Percentiles rank a stretch among this genome's conserved stretches.
Evolutionary conservation across 2,113 vertebrate genomes (phyloP).

Genomic region (Riparia riparia): DNA sequence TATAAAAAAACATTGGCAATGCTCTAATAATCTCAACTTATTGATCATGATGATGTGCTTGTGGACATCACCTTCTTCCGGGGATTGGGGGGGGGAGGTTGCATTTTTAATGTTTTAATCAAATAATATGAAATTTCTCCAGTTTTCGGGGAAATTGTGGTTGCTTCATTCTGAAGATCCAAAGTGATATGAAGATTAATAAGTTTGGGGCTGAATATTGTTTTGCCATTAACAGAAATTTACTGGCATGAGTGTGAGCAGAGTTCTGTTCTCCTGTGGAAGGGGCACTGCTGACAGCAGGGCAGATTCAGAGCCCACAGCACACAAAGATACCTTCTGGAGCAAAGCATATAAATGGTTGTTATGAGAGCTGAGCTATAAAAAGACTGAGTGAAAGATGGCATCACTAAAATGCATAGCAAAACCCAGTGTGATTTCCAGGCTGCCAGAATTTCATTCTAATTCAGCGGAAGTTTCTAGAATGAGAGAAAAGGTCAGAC

Average conservation of each 20-base stretch:
- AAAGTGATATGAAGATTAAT: neutral
- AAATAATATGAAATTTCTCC: neutral
- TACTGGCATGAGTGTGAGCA: neutral
- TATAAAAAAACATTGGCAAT: neutral
- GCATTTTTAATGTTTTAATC: neutral
- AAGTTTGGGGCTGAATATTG: neutral
- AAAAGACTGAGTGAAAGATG: conserved; percentile 47
- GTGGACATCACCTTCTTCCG: neutral
- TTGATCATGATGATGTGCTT: neutral
- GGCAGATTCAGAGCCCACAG: neutral
- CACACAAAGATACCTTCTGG: neutral
- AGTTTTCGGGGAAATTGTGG: neutral
- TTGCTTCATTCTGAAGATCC: neutral
- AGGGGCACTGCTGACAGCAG: neutral
- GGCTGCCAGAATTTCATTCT: conserved; percentile 15
- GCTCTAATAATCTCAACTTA: neutral
- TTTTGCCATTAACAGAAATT: neutral
- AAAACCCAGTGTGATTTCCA: conserved; percentile 24
- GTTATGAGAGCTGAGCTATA: neutral
- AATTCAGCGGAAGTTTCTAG: conserved; percentile 23
- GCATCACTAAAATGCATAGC: conserved; percentile 8
- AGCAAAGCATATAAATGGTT: neutral
- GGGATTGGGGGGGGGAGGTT: rapidly evolving
- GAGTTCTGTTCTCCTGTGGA: neutral
- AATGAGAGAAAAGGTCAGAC: conserved; percentile 44